Evolutionary conservation across 92 coral and sea anemone genomes (phyloP), one percentile per base, ranked within the genome.

Genomic region (Blastomussa wellsi): DNA sequence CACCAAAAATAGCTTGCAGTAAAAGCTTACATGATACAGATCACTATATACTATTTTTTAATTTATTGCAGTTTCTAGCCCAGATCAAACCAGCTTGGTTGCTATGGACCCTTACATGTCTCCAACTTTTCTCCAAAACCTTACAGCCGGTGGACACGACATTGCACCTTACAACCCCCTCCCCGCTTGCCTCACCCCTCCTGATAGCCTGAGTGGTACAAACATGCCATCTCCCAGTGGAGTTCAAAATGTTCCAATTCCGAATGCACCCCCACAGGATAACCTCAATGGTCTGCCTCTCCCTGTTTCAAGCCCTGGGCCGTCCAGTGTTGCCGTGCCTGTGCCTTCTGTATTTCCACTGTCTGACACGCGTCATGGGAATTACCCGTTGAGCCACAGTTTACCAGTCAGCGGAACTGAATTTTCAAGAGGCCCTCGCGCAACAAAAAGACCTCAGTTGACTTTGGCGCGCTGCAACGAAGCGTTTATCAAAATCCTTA

Each of bases 401-500:
- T 28, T 38, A 1, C 59, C 59, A n/a, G 53, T 39, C 38, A 13
- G 35, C 12, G 26, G 38, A 20, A 26, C 39, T 19, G 42, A 32
- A 7, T 15, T 33, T 35, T 15, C 1, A 19, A 6, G 67, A n/a
- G 31, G 74, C 33, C 14, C n/a, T n/a, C n/a, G 32, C 15, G 41
- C 53, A 22, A 15, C 48, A 11, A 37, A 33, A n/a, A 38, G 84
- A 7, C 48, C 84, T 71, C 88, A 86, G 82, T 35, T 65, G 5
- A 86, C 82, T 33, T 78, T 57, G 38, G 89, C 82, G 2, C 47
- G 36, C 32, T 79, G 92, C 35, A 32, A 71, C 5, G 65, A 71
- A 32, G 88, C 94, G 5, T 49, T 36, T 22, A 85, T 92, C 37
- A 85, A 80, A 31, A 86, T 93, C 55, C 24, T 81, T 67, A 91